Percentiles rank a stretch among this genome's conserved stretches.
Conservation (phyloP, 1,140 invertebrate species). For the Globodera rostochiensis region DNA sequence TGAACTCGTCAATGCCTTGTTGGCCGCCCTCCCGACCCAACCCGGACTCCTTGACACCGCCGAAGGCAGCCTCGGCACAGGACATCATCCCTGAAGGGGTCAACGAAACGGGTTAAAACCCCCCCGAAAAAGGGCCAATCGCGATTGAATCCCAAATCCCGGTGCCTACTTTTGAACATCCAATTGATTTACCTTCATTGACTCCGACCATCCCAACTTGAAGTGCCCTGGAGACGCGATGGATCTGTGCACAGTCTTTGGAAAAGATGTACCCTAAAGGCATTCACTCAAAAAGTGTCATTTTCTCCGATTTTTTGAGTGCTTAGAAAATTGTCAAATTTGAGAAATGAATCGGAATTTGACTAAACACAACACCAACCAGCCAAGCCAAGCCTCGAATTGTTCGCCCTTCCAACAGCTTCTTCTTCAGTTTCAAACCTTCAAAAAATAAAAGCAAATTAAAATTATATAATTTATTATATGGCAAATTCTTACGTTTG, state of each 20-base stretch:
- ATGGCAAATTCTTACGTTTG: constrained; percentile 69
- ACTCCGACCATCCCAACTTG: constrained; percentile 88
- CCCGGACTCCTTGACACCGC: constrained; percentile 95
- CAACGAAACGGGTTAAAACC: no score
- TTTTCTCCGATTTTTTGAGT: neutral
- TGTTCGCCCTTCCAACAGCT: constrained; percentile 77
- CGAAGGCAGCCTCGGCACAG: constrained; percentile 86
- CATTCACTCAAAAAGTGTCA: no score
- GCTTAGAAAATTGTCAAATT: no score
- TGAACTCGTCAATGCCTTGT: constrained; percentile 91
- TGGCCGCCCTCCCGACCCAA: constrained; percentile 90
- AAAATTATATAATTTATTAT: neutral
- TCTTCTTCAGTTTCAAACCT: constrained; percentile 84
- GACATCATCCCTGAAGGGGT: constrained; percentile 75
- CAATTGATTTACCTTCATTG: constrained; percentile 76
- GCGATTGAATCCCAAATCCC: no score
- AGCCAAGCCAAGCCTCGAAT: constrained; percentile 68
- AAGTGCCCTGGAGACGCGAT: constrained; percentile 81
- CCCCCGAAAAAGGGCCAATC: no score
- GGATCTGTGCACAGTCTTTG: constrained; percentile 85
- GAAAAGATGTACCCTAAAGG: constrained; percentile 86
- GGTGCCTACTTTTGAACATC: neutral
- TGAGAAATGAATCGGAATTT: no score
- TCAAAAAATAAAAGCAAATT: neutral
- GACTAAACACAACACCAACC: constrained; percentile 38